Percentiles rank a stretch among this genome's conserved stretches.
phyloP scores from a whole-genome alignment of 2,888 invertebrate genomes.

The Polymixis flavicincta region DNA sequence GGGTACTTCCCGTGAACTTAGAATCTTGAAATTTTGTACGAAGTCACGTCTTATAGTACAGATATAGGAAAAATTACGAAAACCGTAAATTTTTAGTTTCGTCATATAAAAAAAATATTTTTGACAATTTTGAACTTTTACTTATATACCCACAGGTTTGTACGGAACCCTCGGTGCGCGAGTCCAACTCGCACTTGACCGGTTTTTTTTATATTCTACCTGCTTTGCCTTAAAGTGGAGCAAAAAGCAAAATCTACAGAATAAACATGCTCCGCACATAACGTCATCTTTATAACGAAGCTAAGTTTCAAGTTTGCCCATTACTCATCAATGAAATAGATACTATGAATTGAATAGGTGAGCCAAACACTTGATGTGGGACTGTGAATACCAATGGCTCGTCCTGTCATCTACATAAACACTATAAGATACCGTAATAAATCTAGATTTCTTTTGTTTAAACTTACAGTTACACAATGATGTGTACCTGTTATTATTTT shows the following conservation, averaged over 20 bases:
- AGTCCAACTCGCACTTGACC: no score
- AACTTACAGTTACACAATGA: constrained; percentile 23
- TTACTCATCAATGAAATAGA: constrained; percentile 55
- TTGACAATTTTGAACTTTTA: no score
- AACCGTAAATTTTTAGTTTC: no score
- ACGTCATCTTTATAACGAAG: constrained; percentile 44
- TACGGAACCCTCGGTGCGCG: no score
- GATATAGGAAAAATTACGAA: no score
- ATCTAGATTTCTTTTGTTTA: constrained; percentile 11
- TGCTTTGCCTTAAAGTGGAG: constrained; percentile 1
- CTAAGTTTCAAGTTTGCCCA: constrained; percentile 28
- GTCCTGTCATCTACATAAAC: constrained; percentile 19
- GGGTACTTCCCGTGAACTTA: no score
- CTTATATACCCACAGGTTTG: no score
- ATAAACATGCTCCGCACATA: constrained; percentile 11
- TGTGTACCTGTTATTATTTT: constrained; percentile 10
- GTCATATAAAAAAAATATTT: no score
- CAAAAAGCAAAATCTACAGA: constrained; percentile 28
- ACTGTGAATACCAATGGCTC: constrained; percentile 26
- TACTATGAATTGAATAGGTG: constrained; percentile 37
- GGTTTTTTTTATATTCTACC: neutral
- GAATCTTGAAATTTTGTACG: no score
- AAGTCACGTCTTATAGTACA: no score
- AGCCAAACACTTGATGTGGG: constrained; percentile 24
- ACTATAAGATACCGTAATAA: neutral